A percentile compares a stretch with the other conserved stretches of the same genome.
Evolutionary conservation across 2,797 vertebrate species (phyloP).

Genomic region (Leptatherina wallacei): DNA sequence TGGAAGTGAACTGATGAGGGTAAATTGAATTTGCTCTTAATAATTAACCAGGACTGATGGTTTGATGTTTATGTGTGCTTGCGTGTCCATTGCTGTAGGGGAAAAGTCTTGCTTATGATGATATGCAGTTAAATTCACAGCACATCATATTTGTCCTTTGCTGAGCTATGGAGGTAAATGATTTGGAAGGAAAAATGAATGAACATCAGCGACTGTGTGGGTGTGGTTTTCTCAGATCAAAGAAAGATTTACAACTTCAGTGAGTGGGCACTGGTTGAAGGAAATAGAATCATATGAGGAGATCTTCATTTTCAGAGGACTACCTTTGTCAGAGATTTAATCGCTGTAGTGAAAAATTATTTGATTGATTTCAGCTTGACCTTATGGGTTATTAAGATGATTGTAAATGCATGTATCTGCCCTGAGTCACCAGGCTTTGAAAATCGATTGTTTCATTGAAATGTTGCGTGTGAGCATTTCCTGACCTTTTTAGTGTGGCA

Average conservation of each 20-base stretch:
- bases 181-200: not conserved
- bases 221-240: not conserved
- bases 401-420: conserved; percentile 64
- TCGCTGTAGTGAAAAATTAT: conserved; percentile 30
- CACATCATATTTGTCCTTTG: conserved; percentile 22
- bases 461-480: conserved; percentile 54
- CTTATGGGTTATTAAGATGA: conserved; percentile 57
- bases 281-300: conserved; percentile 5
- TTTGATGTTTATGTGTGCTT: conserved; percentile 52
- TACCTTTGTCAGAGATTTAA: conserved; percentile 26
- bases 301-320: conserved; percentile 33
- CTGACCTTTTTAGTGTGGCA: conserved; percentile 57
- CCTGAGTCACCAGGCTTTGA: conserved; percentile 51
- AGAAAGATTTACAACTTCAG: not conserved
- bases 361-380: conserved; percentile 60
- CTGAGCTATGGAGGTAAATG: conserved; percentile 33
- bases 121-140: conserved; percentile 42
- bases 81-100: conserved; percentile 38
- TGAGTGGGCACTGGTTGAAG: not conserved
- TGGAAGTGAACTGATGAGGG: conserved; percentile 47
- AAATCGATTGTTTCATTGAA: conserved; percentile 60
- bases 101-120: conserved; percentile 38
- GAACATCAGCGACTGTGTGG: not conserved
- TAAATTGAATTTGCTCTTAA: conserved; percentile 69
- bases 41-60: conserved; percentile 69